Evolutionary conservation across 2,888 invertebrate species (phyloP).

Genomic region (Drosophila incognita): DNA sequence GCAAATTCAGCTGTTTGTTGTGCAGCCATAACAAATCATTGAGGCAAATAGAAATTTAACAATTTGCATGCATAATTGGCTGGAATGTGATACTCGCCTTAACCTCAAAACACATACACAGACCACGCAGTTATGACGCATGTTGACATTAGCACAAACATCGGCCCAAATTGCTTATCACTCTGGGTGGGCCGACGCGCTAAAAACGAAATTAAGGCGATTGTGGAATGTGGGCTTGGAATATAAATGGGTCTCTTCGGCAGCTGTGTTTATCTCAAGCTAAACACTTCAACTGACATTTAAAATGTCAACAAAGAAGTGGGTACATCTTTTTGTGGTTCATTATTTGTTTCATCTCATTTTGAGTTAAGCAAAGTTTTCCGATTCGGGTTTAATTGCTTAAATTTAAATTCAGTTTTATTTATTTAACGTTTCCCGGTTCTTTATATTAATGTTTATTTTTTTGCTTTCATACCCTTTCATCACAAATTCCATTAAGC

Average conservation of each 20-base stretch:
- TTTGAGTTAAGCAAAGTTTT: neutral
- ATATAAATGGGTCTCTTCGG: constrained; percentile 30
- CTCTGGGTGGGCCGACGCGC: constrained; percentile 39
- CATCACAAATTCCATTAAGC: neutral
- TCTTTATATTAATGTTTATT: neutral
- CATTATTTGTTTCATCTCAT: neutral
- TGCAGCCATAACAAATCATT: constrained; percentile 41
- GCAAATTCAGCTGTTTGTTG: constrained; percentile 3
- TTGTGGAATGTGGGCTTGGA: constrained; percentile 17
- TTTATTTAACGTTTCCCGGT: neutral
- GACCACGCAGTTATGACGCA: constrained; percentile 58
- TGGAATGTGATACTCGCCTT: constrained; percentile 23
- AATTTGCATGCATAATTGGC: constrained; percentile 76
- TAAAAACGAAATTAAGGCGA: constrained; percentile 42
- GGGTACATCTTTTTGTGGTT: neutral
- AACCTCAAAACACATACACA: neutral
- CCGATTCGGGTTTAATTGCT: neutral
- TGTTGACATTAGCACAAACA: constrained; percentile 65
- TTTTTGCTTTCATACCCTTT: neutral
- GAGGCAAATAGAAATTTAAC: constrained; percentile 56
- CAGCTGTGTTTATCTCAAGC: constrained; percentile 18
- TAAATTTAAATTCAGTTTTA: neutral
- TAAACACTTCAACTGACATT: neutral
- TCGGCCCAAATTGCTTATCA: constrained; percentile 40
- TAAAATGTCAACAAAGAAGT: neutral